Evolutionary conservation across 37 sponge, comb jelly and placozoan genomes (phyloP).

Genomic region (Ianthella basta): DNA sequence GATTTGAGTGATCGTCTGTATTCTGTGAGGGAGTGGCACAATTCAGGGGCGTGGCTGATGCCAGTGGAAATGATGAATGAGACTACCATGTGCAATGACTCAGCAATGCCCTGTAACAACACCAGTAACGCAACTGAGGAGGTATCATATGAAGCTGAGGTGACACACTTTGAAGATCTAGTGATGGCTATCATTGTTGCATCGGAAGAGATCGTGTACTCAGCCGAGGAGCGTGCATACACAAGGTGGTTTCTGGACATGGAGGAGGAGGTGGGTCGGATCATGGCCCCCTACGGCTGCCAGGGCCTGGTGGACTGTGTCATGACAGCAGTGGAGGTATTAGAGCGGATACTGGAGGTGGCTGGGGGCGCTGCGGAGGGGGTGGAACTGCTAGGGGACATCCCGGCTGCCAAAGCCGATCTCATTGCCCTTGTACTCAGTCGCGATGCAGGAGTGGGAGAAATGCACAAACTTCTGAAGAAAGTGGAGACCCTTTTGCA

Average conservation of each 20-base stretch:
- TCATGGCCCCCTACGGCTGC: constrained; percentile 6
- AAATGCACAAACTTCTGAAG: background rate
- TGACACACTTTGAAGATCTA: too few species aligned
- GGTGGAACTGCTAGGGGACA: background rate
- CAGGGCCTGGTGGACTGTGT: constrained; percentile 8
- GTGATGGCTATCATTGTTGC: too few species aligned
- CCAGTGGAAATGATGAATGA: too few species aligned
- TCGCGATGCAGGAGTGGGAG: background rate
- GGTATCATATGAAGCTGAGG: too few species aligned
- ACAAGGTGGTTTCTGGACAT: constrained; percentile 10
- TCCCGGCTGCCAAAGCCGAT: background rate
- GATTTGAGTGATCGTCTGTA: too few species aligned
- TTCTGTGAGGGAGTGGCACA: too few species aligned
- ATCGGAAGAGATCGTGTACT: background rate
- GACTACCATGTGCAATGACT: too few species aligned
- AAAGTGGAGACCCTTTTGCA: background rate
- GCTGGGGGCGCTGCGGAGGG: background rate
- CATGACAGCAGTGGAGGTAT: background rate
- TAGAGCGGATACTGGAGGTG: background rate
- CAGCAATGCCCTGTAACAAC: too few species aligned
- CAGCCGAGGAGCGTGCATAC: background rate
- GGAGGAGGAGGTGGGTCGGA: background rate
- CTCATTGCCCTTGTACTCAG: background rate
- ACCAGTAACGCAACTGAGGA: too few species aligned
- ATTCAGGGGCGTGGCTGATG: too few species aligned